phyloP scores from a whole-genome alignment of 1,140 invertebrate species.

The Muscidifurax raptorellus region DNA sequence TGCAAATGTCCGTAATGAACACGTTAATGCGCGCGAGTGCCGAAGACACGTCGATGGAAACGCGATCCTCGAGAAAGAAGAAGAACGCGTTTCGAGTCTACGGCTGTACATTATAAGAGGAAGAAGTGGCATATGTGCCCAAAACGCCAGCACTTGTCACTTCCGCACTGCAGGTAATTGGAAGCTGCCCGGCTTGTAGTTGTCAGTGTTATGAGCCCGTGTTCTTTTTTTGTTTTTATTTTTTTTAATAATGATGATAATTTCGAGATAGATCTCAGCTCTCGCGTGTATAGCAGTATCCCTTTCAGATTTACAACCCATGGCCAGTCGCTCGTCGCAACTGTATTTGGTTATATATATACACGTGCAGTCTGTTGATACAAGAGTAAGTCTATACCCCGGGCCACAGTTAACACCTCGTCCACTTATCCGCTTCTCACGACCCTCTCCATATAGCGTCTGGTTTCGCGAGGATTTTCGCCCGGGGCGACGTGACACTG shows the following conservation, averaged over 20 bases:
- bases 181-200: neutral
- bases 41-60: conserved; percentile 38
- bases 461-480: conserved; percentile 72
- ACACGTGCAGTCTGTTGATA: conserved; percentile 27
- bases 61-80: conserved; percentile 18
- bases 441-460: conserved; percentile 66
- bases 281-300: conserved; percentile 1
- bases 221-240: neutral
- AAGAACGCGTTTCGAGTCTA: neutral
- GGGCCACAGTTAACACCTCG: conserved; percentile 73
- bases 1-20: conserved; percentile 31
- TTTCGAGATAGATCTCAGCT: neutral
- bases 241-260: no score
- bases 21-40: conserved; percentile 43
- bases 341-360: neutral
- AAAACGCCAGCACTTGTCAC: conserved; percentile 31
- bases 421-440: conserved; percentile 74
- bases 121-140: neutral
- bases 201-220: no score
- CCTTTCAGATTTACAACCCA: neutral
- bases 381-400: conserved; percentile 51
- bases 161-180: conserved; percentile 19
- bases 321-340: neutral
- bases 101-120: neutral
- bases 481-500: conserved; percentile 72